These are phyloP conservation scores for Cheilosia soror DNA, from an alignment of 2,888 invertebrate genomes.

Conservation along the genomic window DNA sequence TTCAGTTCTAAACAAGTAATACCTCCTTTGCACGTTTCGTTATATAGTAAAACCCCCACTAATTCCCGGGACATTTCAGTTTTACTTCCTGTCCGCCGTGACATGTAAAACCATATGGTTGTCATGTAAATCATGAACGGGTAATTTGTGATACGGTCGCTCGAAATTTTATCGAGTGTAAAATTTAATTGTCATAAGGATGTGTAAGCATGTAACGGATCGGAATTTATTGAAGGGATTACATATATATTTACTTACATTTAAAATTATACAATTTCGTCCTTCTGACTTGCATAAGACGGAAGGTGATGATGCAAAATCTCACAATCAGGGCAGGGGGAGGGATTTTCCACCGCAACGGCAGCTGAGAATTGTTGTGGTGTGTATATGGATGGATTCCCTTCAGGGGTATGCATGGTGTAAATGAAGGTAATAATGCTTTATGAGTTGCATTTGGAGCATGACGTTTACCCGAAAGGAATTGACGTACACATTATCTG, in stretches of 20 bases:
- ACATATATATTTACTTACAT: constrained; percentile 27
- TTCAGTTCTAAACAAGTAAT: constrained; percentile 10
- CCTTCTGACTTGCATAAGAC: constrained; percentile 17
- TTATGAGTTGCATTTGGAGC: constrained; percentile 66
- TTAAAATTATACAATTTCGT: constrained; percentile 28
- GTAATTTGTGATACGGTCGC: constrained; percentile 68
- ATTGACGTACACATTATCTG: constrained; percentile 38
- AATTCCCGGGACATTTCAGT: constrained; percentile 33
- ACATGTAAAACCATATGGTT: constrained; percentile 56
- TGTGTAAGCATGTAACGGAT: constrained; percentile 30
- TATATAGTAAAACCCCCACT: constrained; percentile 56
- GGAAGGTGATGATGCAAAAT: constrained; percentile 47
- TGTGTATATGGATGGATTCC: neutral
- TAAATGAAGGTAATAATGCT: constrained; percentile 51
- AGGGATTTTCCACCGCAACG: constrained; percentile 16
- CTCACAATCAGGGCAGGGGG: neutral
- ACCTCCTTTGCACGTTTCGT: constrained; percentile 26
- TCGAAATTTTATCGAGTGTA: constrained; percentile 67
- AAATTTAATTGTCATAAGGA: constrained; percentile 74
- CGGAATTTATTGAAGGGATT: constrained; percentile 35
- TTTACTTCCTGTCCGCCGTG: constrained; percentile 11
- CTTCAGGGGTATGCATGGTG: constrained; percentile 9
- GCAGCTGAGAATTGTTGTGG: constrained; percentile 6
- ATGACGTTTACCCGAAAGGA: constrained; percentile 66
- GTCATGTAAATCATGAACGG: constrained; percentile 70